A percentile compares a stretch with the other conserved stretches of the same genome.
Evolutionary conservation across 2,888 invertebrate genomes (phyloP).

Genomic region (Julus scandinavius): DNA sequence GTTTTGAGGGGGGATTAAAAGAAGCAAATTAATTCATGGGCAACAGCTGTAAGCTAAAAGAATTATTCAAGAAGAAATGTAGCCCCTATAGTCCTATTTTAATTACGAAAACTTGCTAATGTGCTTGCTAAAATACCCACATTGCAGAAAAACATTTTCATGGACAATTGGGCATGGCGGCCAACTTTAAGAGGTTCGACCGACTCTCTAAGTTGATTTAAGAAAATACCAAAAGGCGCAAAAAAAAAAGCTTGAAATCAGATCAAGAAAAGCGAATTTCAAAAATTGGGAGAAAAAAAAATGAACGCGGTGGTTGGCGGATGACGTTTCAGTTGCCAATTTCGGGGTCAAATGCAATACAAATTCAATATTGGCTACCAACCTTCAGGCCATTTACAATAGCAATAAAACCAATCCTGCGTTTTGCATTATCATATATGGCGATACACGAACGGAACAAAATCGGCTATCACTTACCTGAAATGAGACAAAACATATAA

Average conservation of each 20-base stretch:
- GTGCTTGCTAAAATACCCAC: no score
- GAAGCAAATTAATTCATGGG: no score
- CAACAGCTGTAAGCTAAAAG: no score
- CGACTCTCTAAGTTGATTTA: not conserved
- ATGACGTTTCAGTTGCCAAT: slow-evolving; percentile 28
- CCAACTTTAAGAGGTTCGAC: slow-evolving; percentile 1
- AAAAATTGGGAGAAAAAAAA: not conserved
- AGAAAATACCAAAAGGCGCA: not conserved
- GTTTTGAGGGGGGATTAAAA: no score
- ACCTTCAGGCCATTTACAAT: slow-evolving; percentile 18
- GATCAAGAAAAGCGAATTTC: slow-evolving; percentile 35
- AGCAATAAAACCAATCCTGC: slow-evolving; percentile 8
- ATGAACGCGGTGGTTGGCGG: not conserved
- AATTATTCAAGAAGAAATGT: no score
- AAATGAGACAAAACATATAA: slow-evolving; percentile 15
- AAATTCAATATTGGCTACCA: slow-evolving; percentile 21
- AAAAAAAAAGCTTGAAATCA: slow-evolving; percentile 13
- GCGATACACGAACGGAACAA: not conserved
- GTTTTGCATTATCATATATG: not conserved
- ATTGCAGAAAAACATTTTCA: no score
- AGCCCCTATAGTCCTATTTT: no score
- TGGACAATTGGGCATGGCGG: not conserved
- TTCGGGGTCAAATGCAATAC: not conserved
- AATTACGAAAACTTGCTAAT: no score
- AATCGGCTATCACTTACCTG: slow-evolving; percentile 29